Percentiles rank a stretch among this genome's conserved stretches.
Evolutionary conservation across 1,140 invertebrate species (phyloP).

Genomic region (Zaprionus ornatus): DNA sequence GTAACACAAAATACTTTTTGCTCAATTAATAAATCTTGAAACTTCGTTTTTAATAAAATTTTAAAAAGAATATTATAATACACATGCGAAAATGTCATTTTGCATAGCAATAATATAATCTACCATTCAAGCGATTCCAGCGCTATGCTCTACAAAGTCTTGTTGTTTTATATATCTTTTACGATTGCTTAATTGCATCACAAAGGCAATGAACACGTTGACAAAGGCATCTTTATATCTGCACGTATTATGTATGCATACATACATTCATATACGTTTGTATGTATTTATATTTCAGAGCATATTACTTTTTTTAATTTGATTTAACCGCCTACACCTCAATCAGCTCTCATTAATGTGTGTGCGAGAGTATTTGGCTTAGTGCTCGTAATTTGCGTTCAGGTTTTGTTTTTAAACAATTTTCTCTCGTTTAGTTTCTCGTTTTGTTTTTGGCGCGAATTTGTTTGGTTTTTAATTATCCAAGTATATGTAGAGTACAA

Average conservation of each 20-base stretch:
- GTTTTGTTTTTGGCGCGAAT: constrained; percentile 56
- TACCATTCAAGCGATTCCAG: not conserved
- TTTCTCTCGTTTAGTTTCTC: constrained; percentile 15
- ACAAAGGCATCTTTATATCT: constrained; percentile 15
- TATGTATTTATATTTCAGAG: not conserved
- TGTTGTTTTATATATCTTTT: not conserved
- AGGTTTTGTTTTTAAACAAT: constrained; percentile 40
- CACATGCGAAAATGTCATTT: not conserved
- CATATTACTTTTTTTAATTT: constrained; percentile 3
- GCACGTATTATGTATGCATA: not conserved
- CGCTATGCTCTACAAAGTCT: not conserved
- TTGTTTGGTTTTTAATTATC: constrained; percentile 73
- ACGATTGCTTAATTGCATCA: constrained; percentile 55
- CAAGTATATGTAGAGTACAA: constrained; percentile 14
- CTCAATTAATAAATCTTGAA: not conserved
- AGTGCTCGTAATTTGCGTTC: constrained; percentile 19
- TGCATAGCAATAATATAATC: not conserved
- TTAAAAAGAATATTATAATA: not conserved
- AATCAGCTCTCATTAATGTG: constrained; percentile 30
- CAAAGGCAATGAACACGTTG: constrained; percentile 35
- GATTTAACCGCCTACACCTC: constrained; percentile 15
- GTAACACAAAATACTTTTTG: too few relatives aligned
- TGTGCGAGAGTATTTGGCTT: constrained; percentile 4
- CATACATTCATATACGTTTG: not conserved
- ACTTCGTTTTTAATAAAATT: not conserved